Conservation (phyloP, 2,888 invertebrate genomes). For the Lycophotia porphyrea region DNA sequence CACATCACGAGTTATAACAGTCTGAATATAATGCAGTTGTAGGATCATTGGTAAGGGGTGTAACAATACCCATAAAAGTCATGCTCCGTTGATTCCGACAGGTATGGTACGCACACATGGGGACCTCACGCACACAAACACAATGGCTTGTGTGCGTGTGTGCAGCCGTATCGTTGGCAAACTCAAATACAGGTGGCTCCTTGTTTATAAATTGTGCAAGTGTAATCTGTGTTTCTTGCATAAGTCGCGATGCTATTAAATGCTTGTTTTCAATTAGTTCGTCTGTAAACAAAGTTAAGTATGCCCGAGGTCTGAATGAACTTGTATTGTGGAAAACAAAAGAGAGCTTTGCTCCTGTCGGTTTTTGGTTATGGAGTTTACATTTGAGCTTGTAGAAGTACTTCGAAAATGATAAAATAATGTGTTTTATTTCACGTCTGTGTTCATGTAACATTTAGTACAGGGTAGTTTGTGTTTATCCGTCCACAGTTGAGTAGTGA, state of each 20-base stretch:
- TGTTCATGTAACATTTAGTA: slow-evolving; percentile 5
- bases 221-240: slow-evolving; percentile 66
- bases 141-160: slow-evolving; percentile 45
- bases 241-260: slow-evolving; percentile 66
- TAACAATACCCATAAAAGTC: slow-evolving; percentile 79
- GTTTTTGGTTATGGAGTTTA: slow-evolving; percentile 30
- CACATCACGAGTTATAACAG: slow-evolving; percentile 43
- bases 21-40: slow-evolving; percentile 56
- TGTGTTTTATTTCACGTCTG: slow-evolving; percentile 1
- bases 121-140: slow-evolving; percentile 41
- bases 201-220: slow-evolving; percentile 72
- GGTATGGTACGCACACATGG: slow-evolving; percentile 72
- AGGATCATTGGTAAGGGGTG: slow-evolving; percentile 75
- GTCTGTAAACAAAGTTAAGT: slow-evolving; percentile 52
- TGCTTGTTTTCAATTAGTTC: slow-evolving; percentile 54
- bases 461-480: slow-evolving; percentile 11
- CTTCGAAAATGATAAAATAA: background rate
- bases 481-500: background rate
- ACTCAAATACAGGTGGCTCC: slow-evolving; percentile 73
- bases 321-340: slow-evolving; percentile 23
- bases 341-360: background rate
- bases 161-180: slow-evolving; percentile 40
- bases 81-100: slow-evolving; percentile 82
- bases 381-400: slow-evolving; percentile 1
- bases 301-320: slow-evolving; percentile 30